Evolutionary conservation across 2,888 invertebrate genomes (phyloP).

Genomic region (Eupithecia tripunctaria): DNA sequence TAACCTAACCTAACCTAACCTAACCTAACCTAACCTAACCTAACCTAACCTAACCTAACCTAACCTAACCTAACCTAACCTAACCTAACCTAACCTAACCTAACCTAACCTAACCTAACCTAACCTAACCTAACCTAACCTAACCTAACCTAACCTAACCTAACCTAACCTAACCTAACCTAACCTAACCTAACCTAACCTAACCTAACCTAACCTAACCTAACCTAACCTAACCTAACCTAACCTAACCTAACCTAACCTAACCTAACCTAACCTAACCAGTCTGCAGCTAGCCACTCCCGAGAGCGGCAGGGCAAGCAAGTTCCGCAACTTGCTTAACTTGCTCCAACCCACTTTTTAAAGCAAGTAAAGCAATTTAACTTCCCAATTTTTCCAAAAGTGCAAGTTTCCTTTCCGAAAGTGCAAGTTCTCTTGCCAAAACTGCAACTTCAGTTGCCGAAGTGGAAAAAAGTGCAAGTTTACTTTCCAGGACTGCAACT

Average conservation of each 20-base stretch:
- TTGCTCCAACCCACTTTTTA: no score
- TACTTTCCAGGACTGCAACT: no score
- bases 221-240: slow-evolving; percentile 11
- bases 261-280: slow-evolving; percentile 20
- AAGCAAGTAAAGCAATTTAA: no score
- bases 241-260: slow-evolving; percentile 18
- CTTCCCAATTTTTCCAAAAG: no score
- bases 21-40: slow-evolving; percentile 37
- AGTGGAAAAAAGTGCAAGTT: no score
- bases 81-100: slow-evolving; percentile 43
- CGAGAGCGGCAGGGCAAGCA: no score
- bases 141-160: slow-evolving; percentile 38
- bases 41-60: slow-evolving; percentile 18
- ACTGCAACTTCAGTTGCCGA: no score
- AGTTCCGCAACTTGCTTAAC: no score
- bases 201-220: slow-evolving; percentile 39
- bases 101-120: slow-evolving; percentile 44
- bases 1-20: slow-evolving; percentile 44
- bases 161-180: slow-evolving; percentile 38
- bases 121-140: slow-evolving; percentile 45
- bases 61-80: slow-evolving; percentile 43
- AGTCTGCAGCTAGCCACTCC: no score
- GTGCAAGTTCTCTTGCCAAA: no score
- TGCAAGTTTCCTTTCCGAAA: no score
- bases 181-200: slow-evolving; percentile 38